phyloP scores from a whole-genome alignment of 2,888 invertebrate species.

The Nipponacmea schrenckii region DNA sequence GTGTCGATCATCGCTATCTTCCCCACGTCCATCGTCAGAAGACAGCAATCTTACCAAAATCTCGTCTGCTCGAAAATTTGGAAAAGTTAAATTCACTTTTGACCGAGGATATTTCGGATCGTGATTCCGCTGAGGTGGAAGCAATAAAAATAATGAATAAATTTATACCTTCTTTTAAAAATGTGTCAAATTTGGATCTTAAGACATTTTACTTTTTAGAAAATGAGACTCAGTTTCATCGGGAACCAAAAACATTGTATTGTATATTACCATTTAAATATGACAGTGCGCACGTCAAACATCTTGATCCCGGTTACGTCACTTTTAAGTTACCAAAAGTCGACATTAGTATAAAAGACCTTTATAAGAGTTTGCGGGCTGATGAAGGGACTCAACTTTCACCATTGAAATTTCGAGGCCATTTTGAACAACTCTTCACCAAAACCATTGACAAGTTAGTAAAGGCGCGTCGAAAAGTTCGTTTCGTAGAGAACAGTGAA shows the following conservation, averaged over 20 bases:
- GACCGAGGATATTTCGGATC: constrained; percentile 11
- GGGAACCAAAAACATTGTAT: constrained; percentile 2
- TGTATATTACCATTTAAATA: constrained; percentile 9
- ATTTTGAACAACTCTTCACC: constrained; percentile 42
- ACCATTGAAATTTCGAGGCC: constrained; percentile 42
- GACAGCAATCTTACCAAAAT: constrained; percentile 18
- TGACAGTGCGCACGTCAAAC: not conserved
- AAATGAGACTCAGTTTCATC: not conserved
- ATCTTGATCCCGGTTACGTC: constrained; percentile 10
- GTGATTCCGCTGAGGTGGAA: constrained; percentile 17
- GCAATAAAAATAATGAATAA: constrained; percentile 10
- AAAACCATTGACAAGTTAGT: constrained; percentile 34
- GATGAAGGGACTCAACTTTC: constrained; percentile 50
- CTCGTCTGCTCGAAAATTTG: constrained; percentile 19
- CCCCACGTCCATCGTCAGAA: constrained; percentile 29
- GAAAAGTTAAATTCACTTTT: constrained; percentile 13
- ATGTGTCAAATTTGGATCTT: constrained; percentile 1
- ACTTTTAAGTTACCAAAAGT: constrained; percentile 19
- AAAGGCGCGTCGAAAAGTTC: not conserved
- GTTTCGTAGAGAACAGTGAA: not conserved
- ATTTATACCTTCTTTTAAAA: not conserved
- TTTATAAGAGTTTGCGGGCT: constrained; percentile 33
- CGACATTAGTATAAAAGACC: not conserved
- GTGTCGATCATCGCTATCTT: constrained; percentile 16
- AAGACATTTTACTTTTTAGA: not conserved